phyloP scores from a whole-genome alignment of 2,797 vertebrate genomes.

The Acomys russatus region DNA sequence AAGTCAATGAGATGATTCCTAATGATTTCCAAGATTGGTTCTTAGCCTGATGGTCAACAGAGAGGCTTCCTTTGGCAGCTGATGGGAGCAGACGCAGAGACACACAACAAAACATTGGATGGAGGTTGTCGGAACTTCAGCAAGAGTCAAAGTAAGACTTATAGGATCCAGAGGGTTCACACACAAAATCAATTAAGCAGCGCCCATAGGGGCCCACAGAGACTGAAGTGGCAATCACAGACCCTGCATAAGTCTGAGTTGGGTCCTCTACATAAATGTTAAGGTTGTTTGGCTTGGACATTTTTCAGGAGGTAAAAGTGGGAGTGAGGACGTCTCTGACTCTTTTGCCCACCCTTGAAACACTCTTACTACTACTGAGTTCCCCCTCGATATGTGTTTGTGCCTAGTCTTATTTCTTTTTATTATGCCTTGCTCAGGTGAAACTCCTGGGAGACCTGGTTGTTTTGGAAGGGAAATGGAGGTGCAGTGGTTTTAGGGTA shows the following conservation, averaged over 20 bases:
- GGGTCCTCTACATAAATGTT: neutral
- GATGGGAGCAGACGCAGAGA: neutral
- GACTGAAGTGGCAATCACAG: neutral
- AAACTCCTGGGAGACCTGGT: neutral
- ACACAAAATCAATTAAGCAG: neutral
- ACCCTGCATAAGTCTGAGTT: fast-evolving
- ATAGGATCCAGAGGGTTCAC: neutral
- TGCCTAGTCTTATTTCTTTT: neutral
- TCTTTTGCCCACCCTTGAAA: neutral
- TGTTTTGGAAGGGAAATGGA: neutral
- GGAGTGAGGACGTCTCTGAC: neutral
- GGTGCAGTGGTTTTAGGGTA: neutral
- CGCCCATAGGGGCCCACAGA: neutral
- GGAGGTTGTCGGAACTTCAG: neutral
- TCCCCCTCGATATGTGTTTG: neutral
- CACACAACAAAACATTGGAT: neutral
- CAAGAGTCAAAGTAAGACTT: neutral
- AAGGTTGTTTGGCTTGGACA: neutral
- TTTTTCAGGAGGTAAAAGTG: neutral
- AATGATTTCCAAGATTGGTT: neutral
- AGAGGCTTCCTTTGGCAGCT: neutral
- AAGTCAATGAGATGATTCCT: neutral
- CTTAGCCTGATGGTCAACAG: neutral
- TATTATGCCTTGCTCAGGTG: neutral
- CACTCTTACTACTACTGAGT: neutral